These are phyloP conservation scores for Caretta caretta DNA, from an alignment of 2,113 vertebrate genomes.

Conservation along the genomic window DNA sequence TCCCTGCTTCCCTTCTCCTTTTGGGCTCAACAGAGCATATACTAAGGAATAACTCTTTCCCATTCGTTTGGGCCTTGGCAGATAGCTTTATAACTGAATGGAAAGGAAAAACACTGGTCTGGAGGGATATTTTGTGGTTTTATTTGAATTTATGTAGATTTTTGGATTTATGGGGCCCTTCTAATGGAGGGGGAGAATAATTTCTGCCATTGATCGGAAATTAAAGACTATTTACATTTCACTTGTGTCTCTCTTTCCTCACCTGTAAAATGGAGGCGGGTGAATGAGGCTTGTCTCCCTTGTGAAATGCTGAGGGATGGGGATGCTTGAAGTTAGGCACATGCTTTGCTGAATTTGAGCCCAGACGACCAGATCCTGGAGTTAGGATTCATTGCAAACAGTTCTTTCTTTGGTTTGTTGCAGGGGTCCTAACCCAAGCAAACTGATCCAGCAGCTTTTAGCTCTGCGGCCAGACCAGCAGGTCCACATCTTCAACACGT, in stretches of 20 bases:
- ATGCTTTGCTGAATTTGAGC: background rate
- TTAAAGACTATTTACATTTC: background rate
- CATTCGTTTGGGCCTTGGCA: background rate
- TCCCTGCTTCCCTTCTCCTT: background rate
- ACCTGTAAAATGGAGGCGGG: background rate
- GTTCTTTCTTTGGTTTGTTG: background rate
- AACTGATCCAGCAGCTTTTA: constrained; percentile 96
- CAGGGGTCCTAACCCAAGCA: constrained; percentile 96
- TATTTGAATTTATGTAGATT: background rate
- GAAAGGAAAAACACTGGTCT: background rate
- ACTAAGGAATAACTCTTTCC: background rate
- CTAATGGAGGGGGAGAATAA: background rate
- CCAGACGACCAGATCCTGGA: background rate
- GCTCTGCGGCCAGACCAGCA: constrained; percentile 94
- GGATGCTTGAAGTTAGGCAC: accelerated
- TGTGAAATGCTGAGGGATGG: accelerated
- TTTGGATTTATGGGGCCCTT: background rate
- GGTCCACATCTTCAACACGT: constrained; percentile 95
- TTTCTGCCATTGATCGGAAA: background rate
- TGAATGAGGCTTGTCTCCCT: background rate
- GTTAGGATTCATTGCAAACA: accelerated
- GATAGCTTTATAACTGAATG: background rate
- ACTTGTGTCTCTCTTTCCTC: background rate
- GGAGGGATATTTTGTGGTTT: background rate
- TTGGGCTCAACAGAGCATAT: background rate